Percentiles rank a stretch among this genome's conserved stretches.
Evolutionary conservation across 1,140 invertebrate species (phyloP).

Genomic region (Drosophila tani): DNA sequence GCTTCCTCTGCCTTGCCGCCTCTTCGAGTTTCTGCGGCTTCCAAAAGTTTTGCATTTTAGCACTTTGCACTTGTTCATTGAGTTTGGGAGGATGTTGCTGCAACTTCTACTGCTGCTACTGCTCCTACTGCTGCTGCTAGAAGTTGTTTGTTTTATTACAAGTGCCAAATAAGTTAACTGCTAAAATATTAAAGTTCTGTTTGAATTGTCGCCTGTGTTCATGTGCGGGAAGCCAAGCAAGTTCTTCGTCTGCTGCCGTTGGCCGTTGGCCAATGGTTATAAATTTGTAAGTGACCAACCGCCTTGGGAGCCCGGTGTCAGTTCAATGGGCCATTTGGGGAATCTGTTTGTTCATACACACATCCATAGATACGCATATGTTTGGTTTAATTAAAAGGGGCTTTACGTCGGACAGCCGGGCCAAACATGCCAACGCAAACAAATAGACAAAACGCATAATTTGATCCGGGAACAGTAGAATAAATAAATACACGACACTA

Average conservation of each 20-base stretch:
- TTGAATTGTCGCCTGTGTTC: slow-evolving; percentile 64
- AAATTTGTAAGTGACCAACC: slow-evolving; percentile 56
- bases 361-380: slow-evolving; percentile 54
- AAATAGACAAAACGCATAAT: slow-evolving; percentile 24
- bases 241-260: slow-evolving; percentile 23
- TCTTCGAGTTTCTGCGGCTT: slow-evolving; percentile 58
- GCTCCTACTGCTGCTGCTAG: slow-evolving; percentile 36
- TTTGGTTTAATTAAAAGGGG: slow-evolving; percentile 80
- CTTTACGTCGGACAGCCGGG: slow-evolving; percentile 50
- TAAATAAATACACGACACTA: slow-evolving; percentile 31
- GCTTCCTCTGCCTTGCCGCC: slow-evolving; percentile 6
- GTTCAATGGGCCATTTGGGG: slow-evolving; percentile 78
- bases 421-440: slow-evolving; percentile 14
- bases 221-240: slow-evolving; percentile 6
- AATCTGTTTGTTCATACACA: slow-evolving; percentile 52
- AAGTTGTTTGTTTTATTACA: slow-evolving; percentile 82
- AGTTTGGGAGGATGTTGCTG: slow-evolving; percentile 32
- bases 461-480: slow-evolving; percentile 17
- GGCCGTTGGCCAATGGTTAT: slow-evolving; percentile 54
- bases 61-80: slow-evolving; percentile 71
- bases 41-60: slow-evolving; percentile 78
- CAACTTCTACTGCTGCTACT: slow-evolving; percentile 26
- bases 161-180: slow-evolving; percentile 83
- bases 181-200: slow-evolving; percentile 83
- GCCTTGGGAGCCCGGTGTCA: slow-evolving; percentile 50